Percentiles rank a stretch among this genome's conserved stretches.
Evolutionary conservation across 2,113 vertebrate genomes (phyloP).

Genomic region (Hemichromis elongatus): DNA sequence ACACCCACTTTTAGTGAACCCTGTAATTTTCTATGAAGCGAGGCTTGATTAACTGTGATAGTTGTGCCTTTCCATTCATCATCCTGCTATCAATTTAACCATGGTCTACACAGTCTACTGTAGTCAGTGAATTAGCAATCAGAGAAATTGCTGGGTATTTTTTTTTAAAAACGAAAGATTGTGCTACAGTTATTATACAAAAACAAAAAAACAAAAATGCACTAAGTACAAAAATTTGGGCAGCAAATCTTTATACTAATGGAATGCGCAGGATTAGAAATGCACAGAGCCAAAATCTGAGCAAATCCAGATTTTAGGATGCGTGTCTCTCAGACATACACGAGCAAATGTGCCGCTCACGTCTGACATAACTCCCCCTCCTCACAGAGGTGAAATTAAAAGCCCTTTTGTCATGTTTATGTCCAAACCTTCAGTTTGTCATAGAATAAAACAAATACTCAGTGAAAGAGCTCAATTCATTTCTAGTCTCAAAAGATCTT

Average conservation of each 20-base stretch:
- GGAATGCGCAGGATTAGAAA: neutral
- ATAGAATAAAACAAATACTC: neutral
- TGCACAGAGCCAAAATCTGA: neutral
- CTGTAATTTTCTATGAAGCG: slow-evolving; percentile 36
- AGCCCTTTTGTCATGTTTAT: neutral
- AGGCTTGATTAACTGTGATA: slow-evolving; percentile 24
- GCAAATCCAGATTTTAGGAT: neutral
- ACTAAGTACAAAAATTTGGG: neutral
- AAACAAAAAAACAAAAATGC: neutral
- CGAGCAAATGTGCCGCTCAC: neutral
- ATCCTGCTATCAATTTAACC: slow-evolving; percentile 56
- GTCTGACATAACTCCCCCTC: neutral
- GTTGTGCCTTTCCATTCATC: slow-evolving; percentile 31
- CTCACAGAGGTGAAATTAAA: neutral
- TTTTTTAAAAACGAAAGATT: neutral
- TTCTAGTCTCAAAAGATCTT: neutral
- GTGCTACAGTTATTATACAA: neutral
- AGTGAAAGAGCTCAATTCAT: neutral
- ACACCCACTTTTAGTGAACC: slow-evolving; percentile 37
- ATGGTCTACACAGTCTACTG: neutral
- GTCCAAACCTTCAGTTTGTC: neutral
- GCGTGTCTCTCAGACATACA: neutral
- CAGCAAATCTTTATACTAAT: neutral
- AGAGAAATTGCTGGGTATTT: slow-evolving; percentile 72
- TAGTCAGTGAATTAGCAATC: slow-evolving; percentile 74